Evolutionary conservation across 2,888 invertebrate genomes (phyloP), one percentile per base, ranked within the genome.

Genomic region (Phengaris alcon): DNA sequence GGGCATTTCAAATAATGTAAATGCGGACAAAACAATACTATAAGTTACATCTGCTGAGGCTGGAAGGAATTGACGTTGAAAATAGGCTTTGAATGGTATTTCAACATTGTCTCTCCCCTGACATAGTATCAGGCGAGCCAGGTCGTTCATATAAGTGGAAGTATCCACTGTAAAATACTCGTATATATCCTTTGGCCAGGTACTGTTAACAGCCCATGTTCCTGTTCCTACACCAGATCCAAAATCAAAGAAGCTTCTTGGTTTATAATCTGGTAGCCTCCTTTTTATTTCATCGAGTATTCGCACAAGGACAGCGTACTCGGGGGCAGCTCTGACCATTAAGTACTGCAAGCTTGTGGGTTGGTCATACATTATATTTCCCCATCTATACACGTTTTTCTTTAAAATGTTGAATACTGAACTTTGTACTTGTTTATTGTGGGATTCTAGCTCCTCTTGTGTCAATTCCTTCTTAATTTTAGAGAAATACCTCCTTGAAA

Each of bases 221-320:
- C 95, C 97, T 0, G 97, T 96, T 0, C 98, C 98, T 6, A 97
- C 90, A 0, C 99, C 99, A 6, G 98, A 97, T 0, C 99, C 99
- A 87, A 97, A 98, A 90, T 99, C 98, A 81, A 98, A 97, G 79
- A 98, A 94, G 77, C 95, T 95, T 76, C 94, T 90, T 0, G 99
- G 99, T 76, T 93, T 92, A 85, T 97, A 99, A 22, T 95, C 86
- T 0, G 94, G 92, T 84, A 96, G 94, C 75, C 95, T 92, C 59
- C 84, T 85, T 74, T 90, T 89, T 75, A 98, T 96, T 92, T 98
- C 98, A 68, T 94, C 91, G 64, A 98, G 94, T 74, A 98, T 95
- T 82, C 94, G 95, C 57, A 93, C 83, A 57, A 97, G 84, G 4
- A 96, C 95, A 0, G 96, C 95, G 90, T 97, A 98, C 80, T 98